Base-by-base conservation (phyloP, 2,797 vertebrate genomes). In the Otus scops region DNA sequence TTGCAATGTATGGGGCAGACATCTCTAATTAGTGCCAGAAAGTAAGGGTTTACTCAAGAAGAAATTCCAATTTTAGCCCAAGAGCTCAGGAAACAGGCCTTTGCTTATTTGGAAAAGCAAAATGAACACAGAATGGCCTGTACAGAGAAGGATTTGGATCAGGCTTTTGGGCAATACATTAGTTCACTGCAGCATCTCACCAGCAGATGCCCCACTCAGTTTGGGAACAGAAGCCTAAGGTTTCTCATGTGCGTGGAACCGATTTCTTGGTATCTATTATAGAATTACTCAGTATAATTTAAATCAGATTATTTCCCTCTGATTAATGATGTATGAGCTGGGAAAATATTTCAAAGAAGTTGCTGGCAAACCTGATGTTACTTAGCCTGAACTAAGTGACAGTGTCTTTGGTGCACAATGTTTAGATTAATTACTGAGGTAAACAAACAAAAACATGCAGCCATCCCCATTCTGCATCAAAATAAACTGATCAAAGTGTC, bases 191-290 rank as follows among this genome's bases (percentile, higher is more conserved):
- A 71, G 13, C 2, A 0, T 65, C 86, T 95, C 30, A 3, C 93
- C 96, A 97, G 89, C 11, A 97, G 97, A 69, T 96, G 97, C 86
- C 96, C 68, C 75, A 69, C 95, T 96, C 20, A 45, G 43, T 19
- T 45, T 45, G 43, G 19, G 43, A 20, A 21, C 43, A 45, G 43
- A 45, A 45, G 43, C 43, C 43, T 45, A 19, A 45, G 19, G 18
- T 45, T 61, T 41, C 39, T 47, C 4, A 1, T 30, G 17, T 17
- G 19, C 15, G 1, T 7, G 24, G 11, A 88, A 13, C 3, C 30
- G 21, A 53, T 59, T 70, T 87, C 28, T 84, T 56, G 92, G 60
- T 51, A 68, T 26, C n/a, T 48, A 3, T 14, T 53, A 61, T 0
- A 11, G 28, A 79, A 92, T 45, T 82, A 41, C 39, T 85, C 41